Evolutionary conservation across 2,888 invertebrate genomes (phyloP).

Genomic region (Agriopis marginaria): DNA sequence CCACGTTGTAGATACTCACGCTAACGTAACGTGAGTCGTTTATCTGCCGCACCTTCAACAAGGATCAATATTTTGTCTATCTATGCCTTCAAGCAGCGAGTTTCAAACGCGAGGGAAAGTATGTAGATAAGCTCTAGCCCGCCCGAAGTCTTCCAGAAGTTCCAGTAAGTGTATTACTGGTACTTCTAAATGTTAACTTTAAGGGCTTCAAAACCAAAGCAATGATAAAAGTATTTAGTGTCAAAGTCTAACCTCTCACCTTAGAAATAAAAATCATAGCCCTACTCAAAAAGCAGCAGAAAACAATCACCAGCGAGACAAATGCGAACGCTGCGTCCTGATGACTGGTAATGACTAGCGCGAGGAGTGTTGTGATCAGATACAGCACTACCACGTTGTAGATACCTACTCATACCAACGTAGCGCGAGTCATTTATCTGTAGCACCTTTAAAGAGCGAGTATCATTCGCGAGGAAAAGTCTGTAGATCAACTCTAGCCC

Average conservation of each 20-base stretch:
- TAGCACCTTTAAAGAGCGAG: constrained; percentile 97
- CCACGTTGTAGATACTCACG: constrained; percentile 99
- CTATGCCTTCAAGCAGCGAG: constrained; percentile 98
- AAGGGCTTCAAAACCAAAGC: too few species aligned
- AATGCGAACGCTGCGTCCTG: constrained; percentile 99
- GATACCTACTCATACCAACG: constrained; percentile 99
- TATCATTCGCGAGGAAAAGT: constrained; percentile 98
- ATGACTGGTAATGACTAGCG: constrained; percentile 98
- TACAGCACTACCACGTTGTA: constrained; percentile 99
- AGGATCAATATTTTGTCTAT: too few species aligned
- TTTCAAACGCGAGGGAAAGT: constrained; percentile 98
- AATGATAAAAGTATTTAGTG: not conserved
- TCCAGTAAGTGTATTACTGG: too few species aligned
- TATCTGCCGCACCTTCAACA: constrained; percentile 97
- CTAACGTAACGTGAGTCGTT: constrained; percentile 99
- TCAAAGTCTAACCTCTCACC: constrained; percentile 80
- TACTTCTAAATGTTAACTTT: too few species aligned
- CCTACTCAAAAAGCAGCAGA: constrained; percentile 99
- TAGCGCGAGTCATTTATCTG: constrained; percentile 99
- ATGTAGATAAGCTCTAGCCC: constrained; percentile 98
- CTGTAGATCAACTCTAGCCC: constrained; percentile 98
- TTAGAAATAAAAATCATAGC: constrained; percentile 99
- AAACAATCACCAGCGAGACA: constrained; percentile 97
- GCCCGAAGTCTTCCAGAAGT: too few species aligned
- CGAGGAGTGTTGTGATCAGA: constrained; percentile 98